Evolutionary conservation across 2,888 invertebrate genomes (phyloP), one percentile per base, ranked within the genome.

Genomic region (Caenorhabditis panamensis): DNA sequence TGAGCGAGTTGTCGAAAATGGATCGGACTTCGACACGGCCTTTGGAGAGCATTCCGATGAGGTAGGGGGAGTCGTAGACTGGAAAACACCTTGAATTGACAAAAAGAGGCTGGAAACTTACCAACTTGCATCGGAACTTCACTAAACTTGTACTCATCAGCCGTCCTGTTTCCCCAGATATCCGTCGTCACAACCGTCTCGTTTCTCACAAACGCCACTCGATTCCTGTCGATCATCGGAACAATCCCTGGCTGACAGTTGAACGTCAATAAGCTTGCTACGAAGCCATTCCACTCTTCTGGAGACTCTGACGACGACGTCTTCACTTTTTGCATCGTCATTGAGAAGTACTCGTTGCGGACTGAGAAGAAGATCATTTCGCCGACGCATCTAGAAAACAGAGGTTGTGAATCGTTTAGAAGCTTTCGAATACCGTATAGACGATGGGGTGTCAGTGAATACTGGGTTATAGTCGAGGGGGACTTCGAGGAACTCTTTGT

Each of bases 61-160:
- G 93, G 92, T 95, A 99, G 0, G 98, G 98, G 88, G 95, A 95
- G 92, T 98, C 96, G 94, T 96, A 96, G 1, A 80, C 85, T 86
- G 67, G 41, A 41, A 41, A 41, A 41, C n/a, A n/a, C n/a, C n/a
- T n/a, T n/a, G n/a, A n/a, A n/a, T n/a, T n/a, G n/a, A n/a, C n/a
- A 58, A 26, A 37, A 8, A 59, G 18, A 36, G 31, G 11, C 1
- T 0, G 58, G 28, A 51, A 53, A 36, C 58, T 31, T 8, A 81
- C 81, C 76, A 20, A 81, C 44, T 41, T 81, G 77, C 47, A 69
- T 44, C 11, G 77, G 81, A n/a, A 71, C 64, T 16, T 81, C 81
- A 8, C 53, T 63, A 20, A 77, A 81, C n/a, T 53, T 71, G 26
- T 54, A 72, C 41, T 77, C 81, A 18, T 77, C 68, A 11, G 18